Percentiles rank a stretch among this genome's conserved stretches.
Evolutionary conservation across 2,888 invertebrate genomes (phyloP).

Genomic region (Stramonita haemastoma): DNA sequence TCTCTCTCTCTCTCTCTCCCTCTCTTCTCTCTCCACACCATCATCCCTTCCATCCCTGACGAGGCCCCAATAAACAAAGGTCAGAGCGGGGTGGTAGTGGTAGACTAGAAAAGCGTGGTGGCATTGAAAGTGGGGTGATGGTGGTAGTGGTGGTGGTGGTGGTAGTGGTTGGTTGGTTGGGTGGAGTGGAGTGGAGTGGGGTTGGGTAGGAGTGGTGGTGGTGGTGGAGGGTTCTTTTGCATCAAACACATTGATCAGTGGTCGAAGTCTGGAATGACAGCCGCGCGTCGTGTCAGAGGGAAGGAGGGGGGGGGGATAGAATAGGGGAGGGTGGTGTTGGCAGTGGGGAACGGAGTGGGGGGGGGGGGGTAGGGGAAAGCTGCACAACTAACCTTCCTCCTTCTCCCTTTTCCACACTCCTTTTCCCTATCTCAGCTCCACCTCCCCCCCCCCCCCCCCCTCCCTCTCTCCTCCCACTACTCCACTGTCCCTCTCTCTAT

Average conservation of each 20-base stretch:
- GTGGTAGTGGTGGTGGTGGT: neutral
- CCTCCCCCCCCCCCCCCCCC: neutral
- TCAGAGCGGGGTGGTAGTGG: slow-evolving; percentile 25
- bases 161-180: neutral
- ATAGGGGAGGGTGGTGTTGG: neutral
- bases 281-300: slow-evolving; percentile 28
- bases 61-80: slow-evolving; percentile 40
- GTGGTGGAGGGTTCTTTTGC: slow-evolving; percentile 21
- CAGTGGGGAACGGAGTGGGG: neutral
- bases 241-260: slow-evolving; percentile 36
- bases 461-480: neutral
- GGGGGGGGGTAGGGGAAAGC: neutral
- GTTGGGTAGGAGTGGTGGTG: neutral
- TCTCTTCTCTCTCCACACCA: no score
- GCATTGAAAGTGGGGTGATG: slow-evolving; percentile 20
- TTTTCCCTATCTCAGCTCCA: neutral
- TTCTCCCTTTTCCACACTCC: neutral
- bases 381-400: neutral
- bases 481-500: neutral
- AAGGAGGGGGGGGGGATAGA: neutral
- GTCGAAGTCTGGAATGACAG: slow-evolving; percentile 36
- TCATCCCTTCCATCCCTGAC: slow-evolving; percentile 37
- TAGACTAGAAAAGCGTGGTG: slow-evolving; percentile 33
- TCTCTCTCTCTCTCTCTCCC: neutral
- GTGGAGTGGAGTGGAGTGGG: neutral